These are phyloP conservation scores for Austrofundulus limnaeus DNA, from an alignment of 2,113 vertebrate species.

Conservation along the genomic window DNA sequence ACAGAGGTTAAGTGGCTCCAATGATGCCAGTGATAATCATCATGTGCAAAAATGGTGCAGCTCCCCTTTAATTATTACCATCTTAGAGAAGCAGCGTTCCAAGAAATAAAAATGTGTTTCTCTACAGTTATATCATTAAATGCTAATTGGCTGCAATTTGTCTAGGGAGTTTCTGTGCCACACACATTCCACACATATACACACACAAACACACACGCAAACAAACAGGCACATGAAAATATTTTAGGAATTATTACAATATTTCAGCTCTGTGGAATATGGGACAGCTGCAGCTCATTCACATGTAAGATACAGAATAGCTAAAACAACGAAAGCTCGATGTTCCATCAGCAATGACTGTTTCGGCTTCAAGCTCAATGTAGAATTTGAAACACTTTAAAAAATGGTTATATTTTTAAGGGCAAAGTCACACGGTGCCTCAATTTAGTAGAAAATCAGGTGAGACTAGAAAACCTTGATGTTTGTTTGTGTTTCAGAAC, in stretches of 20 bases:
- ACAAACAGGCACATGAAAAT: background rate
- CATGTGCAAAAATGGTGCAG: background rate
- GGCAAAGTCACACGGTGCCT: too few species aligned
- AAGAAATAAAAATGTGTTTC: background rate
- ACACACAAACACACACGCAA: background rate
- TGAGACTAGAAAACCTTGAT: too few species aligned
- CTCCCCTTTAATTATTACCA: conserved; percentile 21
- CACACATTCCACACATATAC: background rate
- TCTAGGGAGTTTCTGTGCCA: background rate
- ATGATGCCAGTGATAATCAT: background rate
- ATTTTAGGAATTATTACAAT: background rate
- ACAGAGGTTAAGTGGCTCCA: background rate
- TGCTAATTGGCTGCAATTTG: conserved; percentile 30
- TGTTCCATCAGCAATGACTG: background rate
- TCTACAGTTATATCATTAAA: conserved; percentile 28
- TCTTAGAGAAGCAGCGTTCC: conserved; percentile 1
- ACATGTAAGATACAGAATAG: background rate
- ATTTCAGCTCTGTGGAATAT: conserved; percentile 10
- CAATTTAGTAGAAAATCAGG: too few species aligned
- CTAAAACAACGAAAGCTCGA: background rate
- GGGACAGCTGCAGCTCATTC: conserved; percentile 5
- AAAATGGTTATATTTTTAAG: too few species aligned
- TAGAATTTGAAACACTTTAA: too few species aligned
- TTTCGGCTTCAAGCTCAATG: background rate
- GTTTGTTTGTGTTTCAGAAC: too few species aligned